Evolutionary conservation across 2,888 invertebrate genomes (phyloP).

Genomic region (Morpho achilles): DNA sequence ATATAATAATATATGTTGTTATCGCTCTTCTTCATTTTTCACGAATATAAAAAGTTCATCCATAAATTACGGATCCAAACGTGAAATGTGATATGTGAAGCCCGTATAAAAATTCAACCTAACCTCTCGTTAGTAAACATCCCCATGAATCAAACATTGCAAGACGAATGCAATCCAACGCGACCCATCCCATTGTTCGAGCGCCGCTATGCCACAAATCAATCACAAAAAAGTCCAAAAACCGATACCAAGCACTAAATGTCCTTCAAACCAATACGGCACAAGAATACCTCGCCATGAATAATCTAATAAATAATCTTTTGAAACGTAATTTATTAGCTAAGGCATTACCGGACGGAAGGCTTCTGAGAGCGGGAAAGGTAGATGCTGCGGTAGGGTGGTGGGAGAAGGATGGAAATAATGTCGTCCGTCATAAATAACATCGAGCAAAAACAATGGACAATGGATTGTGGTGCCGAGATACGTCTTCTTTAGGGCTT

Average conservation of each 20-base stretch:
- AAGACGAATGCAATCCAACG: constrained; percentile 25
- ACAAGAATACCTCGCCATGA: constrained; percentile 63
- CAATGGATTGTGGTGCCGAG: constrained; percentile 73
- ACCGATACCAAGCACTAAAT: constrained; percentile 46
- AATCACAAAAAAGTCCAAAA: constrained; percentile 53
- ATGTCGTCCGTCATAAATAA: constrained; percentile 75
- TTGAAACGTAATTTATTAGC: constrained; percentile 73
- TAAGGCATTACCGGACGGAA: constrained; percentile 69
- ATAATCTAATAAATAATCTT: constrained; percentile 79
- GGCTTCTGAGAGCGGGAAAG: constrained; percentile 51
- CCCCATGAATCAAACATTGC: constrained; percentile 34
- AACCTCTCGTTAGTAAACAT: constrained; percentile 29
- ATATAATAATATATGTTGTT: no score
- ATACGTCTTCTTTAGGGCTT: constrained; percentile 74
- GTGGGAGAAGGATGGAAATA: constrained; percentile 49
- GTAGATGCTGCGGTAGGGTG: constrained; percentile 19
- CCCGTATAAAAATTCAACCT: constrained; percentile 17
- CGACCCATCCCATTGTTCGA: constrained; percentile 37
- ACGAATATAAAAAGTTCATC: no score
- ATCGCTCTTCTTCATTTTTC: no score
- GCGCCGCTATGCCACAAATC: constrained; percentile 53
- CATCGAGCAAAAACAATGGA: constrained; percentile 76
- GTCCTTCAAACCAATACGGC: constrained; percentile 72
- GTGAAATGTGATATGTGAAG: no score
- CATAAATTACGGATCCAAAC: no score